Evolutionary conservation across 2,113 vertebrate genomes (phyloP), one percentile per base, ranked within the genome.

Genomic region (Ochotona princeps): DNA sequence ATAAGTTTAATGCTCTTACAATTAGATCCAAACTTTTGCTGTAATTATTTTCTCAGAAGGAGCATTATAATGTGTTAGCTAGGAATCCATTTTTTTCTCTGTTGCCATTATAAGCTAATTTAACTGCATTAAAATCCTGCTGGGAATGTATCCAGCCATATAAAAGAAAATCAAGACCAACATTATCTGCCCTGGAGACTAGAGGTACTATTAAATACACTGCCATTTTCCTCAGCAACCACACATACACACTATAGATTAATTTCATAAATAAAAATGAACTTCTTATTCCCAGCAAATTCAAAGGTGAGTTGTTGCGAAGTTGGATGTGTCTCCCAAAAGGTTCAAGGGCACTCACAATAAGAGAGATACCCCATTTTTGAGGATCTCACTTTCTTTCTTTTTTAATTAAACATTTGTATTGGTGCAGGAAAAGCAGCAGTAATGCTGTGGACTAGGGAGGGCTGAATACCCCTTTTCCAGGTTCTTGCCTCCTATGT

Each of bases 1-100:
- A 18, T 92, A 96, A 87, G 35, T 92, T 94, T 76, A 92, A 95
- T 92, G 94, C 32, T 91, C 83, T 91, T 49, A 94, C 51, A 95
- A 90, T 89, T 94, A 94, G 49, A 35, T 75, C 76, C 80, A 92
- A 44, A 83, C 66, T 89, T 87, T 83, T 95, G 61, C 54, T 80
- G 49, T 60, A 76, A 87, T 91, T 92, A 87, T 89, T 84, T 91
- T 86, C 91, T 95, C 92, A 91, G 83, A 95, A 78, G 92, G 80
- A 49, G 47, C 72, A 91, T 81, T 76, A 21, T n/a, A 89, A 89
- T 93, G 32, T 32, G n/a, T 75, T 63, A 44, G 69, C 61, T 54
- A 72, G 83, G 61, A 93, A 67, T 32, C 76, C 49, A 30, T 94
- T 67, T 93, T 89, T 44, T 72, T 95, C 72, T 87, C 21, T 4